Conservation (phyloP, 2,888 invertebrate genomes). For the Scaptomyza cyrtandrae region DNA sequence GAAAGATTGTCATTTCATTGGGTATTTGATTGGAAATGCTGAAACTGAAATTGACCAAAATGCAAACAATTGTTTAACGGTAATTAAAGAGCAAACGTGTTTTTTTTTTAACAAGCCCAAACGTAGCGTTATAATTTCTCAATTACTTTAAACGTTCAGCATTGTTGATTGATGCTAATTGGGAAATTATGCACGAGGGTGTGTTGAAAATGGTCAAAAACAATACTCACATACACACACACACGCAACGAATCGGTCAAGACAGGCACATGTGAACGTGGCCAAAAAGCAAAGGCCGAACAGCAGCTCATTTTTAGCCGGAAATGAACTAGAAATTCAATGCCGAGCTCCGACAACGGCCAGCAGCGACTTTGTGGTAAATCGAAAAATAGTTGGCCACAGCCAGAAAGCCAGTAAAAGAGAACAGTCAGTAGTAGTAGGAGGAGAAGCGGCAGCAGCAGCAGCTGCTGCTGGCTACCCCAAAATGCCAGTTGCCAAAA, state of each 20-base stretch:
- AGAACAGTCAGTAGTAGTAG: background rate
- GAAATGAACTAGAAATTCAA: slow-evolving; percentile 74
- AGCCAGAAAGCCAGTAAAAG: slow-evolving; percentile 21
- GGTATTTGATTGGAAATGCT: slow-evolving; percentile 63
- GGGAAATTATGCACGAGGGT: slow-evolving; percentile 69
- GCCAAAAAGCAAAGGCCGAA: slow-evolving; percentile 22
- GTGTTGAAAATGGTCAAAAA: slow-evolving; percentile 28
- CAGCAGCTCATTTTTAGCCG: slow-evolving; percentile 76
- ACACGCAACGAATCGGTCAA: slow-evolving; percentile 21
- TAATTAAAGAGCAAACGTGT: slow-evolving; percentile 59
- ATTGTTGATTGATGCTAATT: slow-evolving; percentile 70
- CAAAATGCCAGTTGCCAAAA: slow-evolving; percentile 42
- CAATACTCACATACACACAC: slow-evolving; percentile 13
- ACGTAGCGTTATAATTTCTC: slow-evolving; percentile 68
- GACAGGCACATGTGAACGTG: slow-evolving; percentile 37
- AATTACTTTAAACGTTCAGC: slow-evolving; percentile 60
- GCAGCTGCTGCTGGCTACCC: slow-evolving; percentile 1
- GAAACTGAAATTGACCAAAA: slow-evolving; percentile 45
- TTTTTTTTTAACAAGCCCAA: slow-evolving; percentile 33
- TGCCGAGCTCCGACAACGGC: slow-evolving; percentile 43
- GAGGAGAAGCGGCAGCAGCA: background rate
- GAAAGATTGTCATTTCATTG: slow-evolving; percentile 59
- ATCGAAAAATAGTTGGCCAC: slow-evolving; percentile 69
- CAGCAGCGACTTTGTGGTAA: slow-evolving; percentile 66
- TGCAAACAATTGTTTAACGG: slow-evolving; percentile 58